Evolutionary conservation across 2,797 vertebrate genomes (phyloP), one percentile per base, ranked within the genome.

Genomic region (Danio albolineatus): DNA sequence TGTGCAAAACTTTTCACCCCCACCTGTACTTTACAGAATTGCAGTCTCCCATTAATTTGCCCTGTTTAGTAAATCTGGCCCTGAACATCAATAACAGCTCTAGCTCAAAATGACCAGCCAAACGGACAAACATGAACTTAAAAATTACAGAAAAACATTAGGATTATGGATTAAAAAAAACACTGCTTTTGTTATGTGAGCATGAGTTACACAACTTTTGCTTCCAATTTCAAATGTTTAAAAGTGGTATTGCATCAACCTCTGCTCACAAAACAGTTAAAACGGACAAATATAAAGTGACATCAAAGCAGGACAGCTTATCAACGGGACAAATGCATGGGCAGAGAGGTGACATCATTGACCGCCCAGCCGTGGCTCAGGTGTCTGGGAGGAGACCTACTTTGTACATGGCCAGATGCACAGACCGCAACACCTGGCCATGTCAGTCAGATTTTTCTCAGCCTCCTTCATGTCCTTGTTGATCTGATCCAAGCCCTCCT

Each of bases 391-490:
- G 78, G 65, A 74, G 53, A 86, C 87, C 67, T 85, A 90, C 90
- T 89, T 87, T 80, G 80, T 79, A 21, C 89, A 87, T 36, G 87
- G 88, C 53, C 88, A 88, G 79, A 87, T 57, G 6, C 89, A 89
- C 9, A 92, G 85, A 12, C 90, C 89, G 12, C 89, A 90, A 48
- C 89, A 90, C 66, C 87, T 87, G 79, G 84, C 85, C 89, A 89
- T 89, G 79, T 91, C 91, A 3, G 85, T 90, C 17, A 91, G 87
- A 80, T 91, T 89, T 81, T 91, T 91, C 83, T 91, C 90, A 0
- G 91, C 89, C 69, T 91, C 89, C 77, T 87, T 90, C 91, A 91
- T 91, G 76, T 91, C 88, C 77, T 91, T 85, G 83, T 90, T 88
- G 57, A 90, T 91, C 80, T 91, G 89, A 82, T 91, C 89, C 75